A percentile compares a stretch with the other conserved stretches of the same genome.
These are phyloP conservation scores for Epistrophella euchroma DNA, from an alignment of 2,888 invertebrate genomes.

Conservation along the genomic window DNA sequence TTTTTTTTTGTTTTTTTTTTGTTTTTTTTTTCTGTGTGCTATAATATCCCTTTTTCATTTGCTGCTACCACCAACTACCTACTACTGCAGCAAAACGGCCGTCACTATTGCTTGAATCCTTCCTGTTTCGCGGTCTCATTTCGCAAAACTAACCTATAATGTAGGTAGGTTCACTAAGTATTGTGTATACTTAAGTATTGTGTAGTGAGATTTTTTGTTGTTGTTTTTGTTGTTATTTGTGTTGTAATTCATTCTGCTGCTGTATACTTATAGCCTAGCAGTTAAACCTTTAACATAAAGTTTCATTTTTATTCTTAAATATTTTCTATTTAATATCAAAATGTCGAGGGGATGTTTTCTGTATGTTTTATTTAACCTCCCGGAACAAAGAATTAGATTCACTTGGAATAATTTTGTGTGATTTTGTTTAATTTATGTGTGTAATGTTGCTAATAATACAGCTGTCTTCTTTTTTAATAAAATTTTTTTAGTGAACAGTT, in stretches of 20 bases:
- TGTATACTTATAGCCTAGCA: conserved; percentile 14
- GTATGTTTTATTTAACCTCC: not conserved
- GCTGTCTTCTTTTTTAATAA: too few species aligned
- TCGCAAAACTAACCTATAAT: conserved; percentile 30
- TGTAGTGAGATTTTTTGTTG: conserved; percentile 22
- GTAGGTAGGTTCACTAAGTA: conserved; percentile 36
- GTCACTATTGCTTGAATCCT: conserved; percentile 10
- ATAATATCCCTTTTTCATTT: not conserved
- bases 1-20: too few species aligned
- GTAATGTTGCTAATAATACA: too few species aligned
- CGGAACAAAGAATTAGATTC: not conserved
- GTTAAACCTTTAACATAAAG: conserved; percentile 15
- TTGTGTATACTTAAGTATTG: conserved; percentile 1
- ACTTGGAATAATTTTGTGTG: not conserved
- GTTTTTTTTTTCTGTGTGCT: too few species aligned
- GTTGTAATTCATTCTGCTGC: not conserved
- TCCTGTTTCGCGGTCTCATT: conserved; percentile 18
- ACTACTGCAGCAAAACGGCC: conserved; percentile 4
- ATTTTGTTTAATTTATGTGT: too few species aligned
- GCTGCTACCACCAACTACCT: not conserved
- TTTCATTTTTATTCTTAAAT: conserved; percentile 37
- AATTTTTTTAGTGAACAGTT: too few species aligned
- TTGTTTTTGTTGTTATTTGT: not conserved
- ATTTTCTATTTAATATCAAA: conserved; percentile 44
- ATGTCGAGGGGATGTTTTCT: not conserved